phyloP scores from a whole-genome alignment of 2,113 vertebrate species.

The Neodontobutis hainanensis region DNA sequence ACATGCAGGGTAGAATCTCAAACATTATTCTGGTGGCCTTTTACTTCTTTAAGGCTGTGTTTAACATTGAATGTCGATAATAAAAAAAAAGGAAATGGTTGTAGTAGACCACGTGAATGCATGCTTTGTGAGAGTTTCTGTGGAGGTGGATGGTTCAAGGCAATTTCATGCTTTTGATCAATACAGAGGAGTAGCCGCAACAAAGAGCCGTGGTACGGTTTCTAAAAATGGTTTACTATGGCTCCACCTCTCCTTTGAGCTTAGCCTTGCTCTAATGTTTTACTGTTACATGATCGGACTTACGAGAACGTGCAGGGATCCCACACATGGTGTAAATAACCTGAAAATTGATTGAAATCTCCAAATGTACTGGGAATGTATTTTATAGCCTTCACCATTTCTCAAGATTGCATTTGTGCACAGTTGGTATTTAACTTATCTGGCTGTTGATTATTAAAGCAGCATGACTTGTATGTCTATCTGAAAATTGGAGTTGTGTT shows the following conservation, averaged over 20 bases:
- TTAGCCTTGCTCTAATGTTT: neutral
- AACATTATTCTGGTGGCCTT: neutral
- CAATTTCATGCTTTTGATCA: constrained; percentile 10
- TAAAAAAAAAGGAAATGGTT: neutral
- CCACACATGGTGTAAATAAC: neutral
- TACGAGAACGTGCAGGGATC: neutral
- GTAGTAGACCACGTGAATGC: neutral
- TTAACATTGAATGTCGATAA: neutral
- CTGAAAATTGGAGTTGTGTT: no score
- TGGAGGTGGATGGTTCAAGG: neutral
- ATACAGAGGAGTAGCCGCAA: constrained; percentile 7
- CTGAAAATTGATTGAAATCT: neutral
- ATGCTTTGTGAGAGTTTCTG: neutral
- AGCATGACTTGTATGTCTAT: no score
- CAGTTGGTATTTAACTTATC: no score
- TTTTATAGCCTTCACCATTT: no score
- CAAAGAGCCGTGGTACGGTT: neutral
- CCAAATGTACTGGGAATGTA: no score
- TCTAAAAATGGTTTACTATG: constrained; percentile 3
- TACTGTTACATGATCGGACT: neutral
- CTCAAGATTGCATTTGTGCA: no score
- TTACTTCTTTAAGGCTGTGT: neutral
- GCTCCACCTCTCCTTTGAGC: neutral
- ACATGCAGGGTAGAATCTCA: no score
- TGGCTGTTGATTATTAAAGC: no score